A percentile compares a stretch with the other conserved stretches of the same genome.
phyloP scores from a whole-genome alignment of 2,797 vertebrate species.

The Eulemur mongoz region DNA sequence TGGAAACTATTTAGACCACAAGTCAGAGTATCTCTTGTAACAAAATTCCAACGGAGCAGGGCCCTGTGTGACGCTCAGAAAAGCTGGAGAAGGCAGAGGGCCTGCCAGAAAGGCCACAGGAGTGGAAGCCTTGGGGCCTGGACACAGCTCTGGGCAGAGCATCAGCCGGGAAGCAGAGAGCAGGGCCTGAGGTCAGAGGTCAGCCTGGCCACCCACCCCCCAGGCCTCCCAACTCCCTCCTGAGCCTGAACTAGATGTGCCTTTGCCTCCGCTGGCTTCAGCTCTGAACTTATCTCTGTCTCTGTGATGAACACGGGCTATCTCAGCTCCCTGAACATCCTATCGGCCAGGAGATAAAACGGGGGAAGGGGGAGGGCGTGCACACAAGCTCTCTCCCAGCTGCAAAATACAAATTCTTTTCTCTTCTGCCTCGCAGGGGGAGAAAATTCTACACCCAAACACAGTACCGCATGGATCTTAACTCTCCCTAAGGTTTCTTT shows the following conservation, averaged over 20 bases:
- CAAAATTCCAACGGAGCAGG: background rate
- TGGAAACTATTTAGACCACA: slow-evolving; percentile 1
- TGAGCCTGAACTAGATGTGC: background rate
- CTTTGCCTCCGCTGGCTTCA: background rate
- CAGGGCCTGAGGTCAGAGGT: background rate
- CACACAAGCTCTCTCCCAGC: slow-evolving; percentile 36
- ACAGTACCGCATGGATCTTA: background rate
- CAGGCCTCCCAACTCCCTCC: background rate
- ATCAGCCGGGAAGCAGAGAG: background rate
- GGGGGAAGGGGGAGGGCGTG: background rate
- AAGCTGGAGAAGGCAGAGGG: background rate
- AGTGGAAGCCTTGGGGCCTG: background rate
- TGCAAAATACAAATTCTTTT: slow-evolving; percentile 57
- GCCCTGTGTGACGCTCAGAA: background rate
- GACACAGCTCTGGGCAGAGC: background rate
- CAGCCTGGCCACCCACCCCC: background rate
- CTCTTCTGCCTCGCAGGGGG: background rate
- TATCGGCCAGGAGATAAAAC: slow-evolving; percentile 29
- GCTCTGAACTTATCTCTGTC: background rate
- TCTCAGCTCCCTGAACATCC: slow-evolving; percentile 57
- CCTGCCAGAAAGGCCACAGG: background rate
- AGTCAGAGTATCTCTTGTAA: background rate
- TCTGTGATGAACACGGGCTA: background rate
- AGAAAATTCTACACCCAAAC: slow-evolving; percentile 2
- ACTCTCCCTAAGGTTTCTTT: slow-evolving; percentile 36